Base-by-base conservation (phyloP, 2,797 vertebrate genomes). In the Phrynocephalus forsythii region DNA sequence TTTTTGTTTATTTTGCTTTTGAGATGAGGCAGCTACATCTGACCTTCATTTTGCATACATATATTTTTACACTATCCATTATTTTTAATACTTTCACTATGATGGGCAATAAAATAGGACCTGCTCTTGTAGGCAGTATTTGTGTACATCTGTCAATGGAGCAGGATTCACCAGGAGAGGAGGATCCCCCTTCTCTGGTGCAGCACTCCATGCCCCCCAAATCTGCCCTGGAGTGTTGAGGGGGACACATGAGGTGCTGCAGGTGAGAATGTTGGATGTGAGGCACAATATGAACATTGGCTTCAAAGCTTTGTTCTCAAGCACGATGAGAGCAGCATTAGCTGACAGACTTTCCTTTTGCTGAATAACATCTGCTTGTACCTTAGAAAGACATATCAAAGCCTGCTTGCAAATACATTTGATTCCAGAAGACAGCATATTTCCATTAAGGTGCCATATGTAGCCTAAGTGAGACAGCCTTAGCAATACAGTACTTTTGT, bases 401-500 rank as follows among this genome's bases (percentile, higher is more conserved):
- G 67, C 85, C 1, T 13, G 85, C 28, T 92, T 85, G 60, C 30
- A n/a, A 15, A 22, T 85, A 33, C 28, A 18, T 86, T 81, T 87
- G 38, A 82, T 67, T 80, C 13, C 26, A 52, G 69, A 82, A 38
- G 82, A 48, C 24, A 86, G 83, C 68, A 77, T 2, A 75, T 86
- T 16, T 83, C 22, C 82, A 26, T 78, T 82, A 91, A 80, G 13
- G 16, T 75, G 30, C 56, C 7, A 50, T 0, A 0, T 1, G 0
- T 30, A 66, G 84, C 18, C 16, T 90, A 67, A 87, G 71, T 50
- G 81, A 87, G 60, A 76, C 71, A 87, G 63, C 5, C 24, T 67
- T 48, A 20, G 72, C 63, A 82, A 56, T 52, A 16, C 63, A 82
- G 38, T 52, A 16, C 22, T 50, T 66, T 82, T 67, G 2, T 24